These are phyloP conservation scores for Psilopsiagon aymara DNA, from an alignment of 2,113 vertebrate genomes.

Conservation along the genomic window DNA sequence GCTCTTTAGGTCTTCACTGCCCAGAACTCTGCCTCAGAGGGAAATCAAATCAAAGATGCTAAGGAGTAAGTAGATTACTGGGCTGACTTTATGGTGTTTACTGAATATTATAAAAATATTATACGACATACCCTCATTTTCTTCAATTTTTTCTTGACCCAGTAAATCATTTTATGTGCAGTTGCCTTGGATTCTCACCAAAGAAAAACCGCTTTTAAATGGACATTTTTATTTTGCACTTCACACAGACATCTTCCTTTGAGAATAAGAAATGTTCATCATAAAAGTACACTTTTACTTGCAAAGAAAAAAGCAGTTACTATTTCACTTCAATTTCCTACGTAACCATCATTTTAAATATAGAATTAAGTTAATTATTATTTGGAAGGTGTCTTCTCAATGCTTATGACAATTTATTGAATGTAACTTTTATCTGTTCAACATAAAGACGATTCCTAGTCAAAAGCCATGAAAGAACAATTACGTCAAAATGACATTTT, in stretches of 20 bases:
- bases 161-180: neutral
- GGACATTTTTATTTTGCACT: neutral
- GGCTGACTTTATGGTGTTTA: neutral
- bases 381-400: neutral
- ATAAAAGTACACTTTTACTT: neutral
- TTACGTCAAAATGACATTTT: neutral
- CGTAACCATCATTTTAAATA: neutral
- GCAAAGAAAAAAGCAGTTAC: neutral
- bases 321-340: neutral
- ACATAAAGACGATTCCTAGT: neutral
- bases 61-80: conserved; percentile 40
- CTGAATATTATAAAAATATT: conserved; percentile 24
- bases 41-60: conserved; percentile 41
- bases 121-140: neutral
- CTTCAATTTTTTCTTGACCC: neutral
- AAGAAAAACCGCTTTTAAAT: neutral
- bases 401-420: neutral
- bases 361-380: neutral
- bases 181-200: neutral
- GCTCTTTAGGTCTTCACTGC: neutral
- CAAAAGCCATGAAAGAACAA: neutral
- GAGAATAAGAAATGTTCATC: neutral
- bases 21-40: neutral
- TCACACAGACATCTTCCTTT: neutral
- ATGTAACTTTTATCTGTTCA: neutral